These are phyloP conservation scores for Furcifer pardalis DNA, from an alignment of 2,797 vertebrate species.

Conservation along the genomic window DNA sequence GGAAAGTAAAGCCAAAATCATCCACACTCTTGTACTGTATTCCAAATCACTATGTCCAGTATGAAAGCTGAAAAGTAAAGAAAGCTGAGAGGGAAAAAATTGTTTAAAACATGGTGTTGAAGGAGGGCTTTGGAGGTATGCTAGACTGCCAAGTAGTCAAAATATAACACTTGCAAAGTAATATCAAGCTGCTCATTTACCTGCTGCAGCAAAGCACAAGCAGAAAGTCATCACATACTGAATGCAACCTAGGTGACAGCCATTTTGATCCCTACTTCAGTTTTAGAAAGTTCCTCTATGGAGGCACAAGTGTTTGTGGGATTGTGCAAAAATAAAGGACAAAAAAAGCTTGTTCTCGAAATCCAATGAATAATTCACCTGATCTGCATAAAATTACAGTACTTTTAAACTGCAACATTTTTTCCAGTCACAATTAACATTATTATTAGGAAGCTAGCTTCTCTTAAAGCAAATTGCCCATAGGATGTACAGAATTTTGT, in stretches of 20 bases:
- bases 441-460: background rate
- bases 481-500: background rate
- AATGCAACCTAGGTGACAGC: background rate
- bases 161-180: background rate
- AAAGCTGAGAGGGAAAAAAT: too few species aligned
- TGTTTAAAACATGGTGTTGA: too few species aligned
- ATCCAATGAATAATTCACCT: background rate
- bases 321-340: background rate
- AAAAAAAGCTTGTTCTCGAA: background rate
- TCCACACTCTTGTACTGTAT: too few species aligned
- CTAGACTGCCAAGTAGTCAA: background rate
- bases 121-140: too few species aligned
- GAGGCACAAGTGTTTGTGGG: background rate
- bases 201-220: too few species aligned
- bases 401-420: background rate
- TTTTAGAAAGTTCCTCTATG: background rate
- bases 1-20: too few species aligned
- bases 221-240: background rate
- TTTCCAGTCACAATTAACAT: background rate
- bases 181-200: background rate
- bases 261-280: background rate
- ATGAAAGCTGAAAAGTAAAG: too few species aligned
- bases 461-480: constrained; percentile 10
- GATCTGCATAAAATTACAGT: background rate
- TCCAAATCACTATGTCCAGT: too few species aligned